Evolutionary conservation across 2,113 vertebrate species (phyloP).

Genomic region (Brachirus orientalis): DNA sequence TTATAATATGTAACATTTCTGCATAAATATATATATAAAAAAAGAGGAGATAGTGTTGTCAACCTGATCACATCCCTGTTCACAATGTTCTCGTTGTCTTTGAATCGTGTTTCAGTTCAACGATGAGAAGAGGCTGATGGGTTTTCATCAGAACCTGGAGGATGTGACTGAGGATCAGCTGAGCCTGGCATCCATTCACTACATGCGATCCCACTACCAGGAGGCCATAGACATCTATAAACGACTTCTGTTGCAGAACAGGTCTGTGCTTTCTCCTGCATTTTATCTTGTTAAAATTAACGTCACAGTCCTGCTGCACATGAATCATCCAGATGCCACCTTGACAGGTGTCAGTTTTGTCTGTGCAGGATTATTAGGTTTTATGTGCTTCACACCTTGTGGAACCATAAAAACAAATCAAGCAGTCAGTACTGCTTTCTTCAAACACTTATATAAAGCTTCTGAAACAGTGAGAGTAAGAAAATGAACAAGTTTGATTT

Average conservation of each 20-base stretch:
- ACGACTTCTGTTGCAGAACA: slow-evolving; percentile 92
- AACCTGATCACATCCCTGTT: not conserved
- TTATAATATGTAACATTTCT: too few species aligned
- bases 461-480: slow-evolving; percentile 2
- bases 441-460: slow-evolving; percentile 3
- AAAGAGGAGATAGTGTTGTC: too few species aligned
- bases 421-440: slow-evolving; percentile 8
- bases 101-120: slow-evolving; percentile 84
- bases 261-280: slow-evolving; percentile 72
- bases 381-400: slow-evolving; percentile 4
- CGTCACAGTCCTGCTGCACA: slow-evolving; percentile 5
- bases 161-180: slow-evolving; percentile 97
- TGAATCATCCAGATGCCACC: not conserved
- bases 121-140: slow-evolving; percentile 96
- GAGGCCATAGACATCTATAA: slow-evolving; percentile 99
- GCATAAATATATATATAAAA: too few species aligned
- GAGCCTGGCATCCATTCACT: slow-evolving; percentile 97
- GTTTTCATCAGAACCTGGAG: slow-evolving; percentile 96
- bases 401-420: slow-evolving; percentile 25
- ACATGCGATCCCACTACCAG: slow-evolving; percentile 98
- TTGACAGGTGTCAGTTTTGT: slow-evolving; percentile 19
- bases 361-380: slow-evolving; percentile 15
- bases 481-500: slow-evolving; percentile 20
- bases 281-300: slow-evolving; percentile 4
- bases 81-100: not conserved